Conservation (phyloP, 37 sponge, comb jelly and placozoan species). For the Beroe ovata region DNA sequence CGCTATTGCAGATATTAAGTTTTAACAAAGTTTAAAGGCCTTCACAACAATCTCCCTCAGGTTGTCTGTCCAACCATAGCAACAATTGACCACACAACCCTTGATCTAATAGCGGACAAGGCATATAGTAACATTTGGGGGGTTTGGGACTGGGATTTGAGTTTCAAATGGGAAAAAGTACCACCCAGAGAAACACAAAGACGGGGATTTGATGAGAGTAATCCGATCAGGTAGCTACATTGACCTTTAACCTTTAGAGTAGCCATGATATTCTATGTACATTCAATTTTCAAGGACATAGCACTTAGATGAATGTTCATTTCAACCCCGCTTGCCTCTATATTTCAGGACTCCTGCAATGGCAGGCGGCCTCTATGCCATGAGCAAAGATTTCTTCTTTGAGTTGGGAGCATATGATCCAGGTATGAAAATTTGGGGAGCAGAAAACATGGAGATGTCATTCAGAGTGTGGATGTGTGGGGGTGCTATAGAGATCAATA, state of each 20-base stretch:
- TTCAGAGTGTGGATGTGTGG: slow-evolving; percentile 67
- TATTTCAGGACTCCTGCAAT: slow-evolving; percentile 31
- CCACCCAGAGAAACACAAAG: slow-evolving; percentile 10
- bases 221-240: slow-evolving; percentile 10
- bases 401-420: slow-evolving; percentile 43
- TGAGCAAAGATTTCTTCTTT: slow-evolving; percentile 43
- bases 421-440: slow-evolving; percentile 53
- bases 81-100: slow-evolving; percentile 55
- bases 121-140: slow-evolving; percentile 35
- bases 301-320: no score
- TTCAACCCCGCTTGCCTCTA: background rate
- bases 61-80: slow-evolving; percentile 49
- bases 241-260: no score
- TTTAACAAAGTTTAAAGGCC: no score
- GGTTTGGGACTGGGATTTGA: slow-evolving; percentile 60
- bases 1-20: no score
- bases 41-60: no score
- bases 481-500: slow-evolving; percentile 17
- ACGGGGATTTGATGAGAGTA: slow-evolving; percentile 35
- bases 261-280: no score
- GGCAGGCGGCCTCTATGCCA: slow-evolving; percentile 57
- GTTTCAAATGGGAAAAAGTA: slow-evolving; percentile 11
- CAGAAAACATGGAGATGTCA: slow-evolving; percentile 41
- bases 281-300: no score
- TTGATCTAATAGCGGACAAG: slow-evolving; percentile 19